These are phyloP conservation scores for Caprella mutica DNA, from an alignment of 2,888 invertebrate genomes.

Conservation along the genomic window DNA sequence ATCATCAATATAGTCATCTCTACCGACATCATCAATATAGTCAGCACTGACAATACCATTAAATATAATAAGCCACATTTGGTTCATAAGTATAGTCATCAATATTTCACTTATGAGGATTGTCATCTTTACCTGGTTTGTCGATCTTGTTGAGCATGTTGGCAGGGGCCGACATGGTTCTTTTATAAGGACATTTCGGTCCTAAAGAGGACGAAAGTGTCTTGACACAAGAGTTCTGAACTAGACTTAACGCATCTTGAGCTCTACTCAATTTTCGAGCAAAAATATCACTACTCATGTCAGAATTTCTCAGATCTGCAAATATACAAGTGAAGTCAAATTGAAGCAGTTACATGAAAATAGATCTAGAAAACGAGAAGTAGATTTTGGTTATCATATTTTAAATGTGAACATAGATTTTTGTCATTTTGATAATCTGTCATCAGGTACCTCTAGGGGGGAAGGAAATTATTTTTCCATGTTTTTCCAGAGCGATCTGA, in stretches of 20 bases:
- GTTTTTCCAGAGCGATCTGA: conserved; percentile 76
- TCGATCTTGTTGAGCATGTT: conserved; percentile 54
- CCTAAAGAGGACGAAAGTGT: conserved; percentile 35
- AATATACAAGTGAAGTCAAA: too few relatives aligned
- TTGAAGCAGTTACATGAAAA: too few relatives aligned
- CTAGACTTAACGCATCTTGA: conserved; percentile 67
- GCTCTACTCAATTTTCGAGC: conserved; percentile 76
- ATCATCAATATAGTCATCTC: too few relatives aligned
- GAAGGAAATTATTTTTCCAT: conserved; percentile 70
- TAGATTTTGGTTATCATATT: not conserved
- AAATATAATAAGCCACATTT: too few relatives aligned
- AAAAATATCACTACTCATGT: conserved; percentile 73
- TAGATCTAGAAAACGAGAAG: too few relatives aligned
- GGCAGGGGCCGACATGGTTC: conserved; percentile 86
- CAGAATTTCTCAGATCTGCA: conserved; percentile 74
- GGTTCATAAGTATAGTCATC: too few relatives aligned
- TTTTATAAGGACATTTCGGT: conserved; percentile 80
- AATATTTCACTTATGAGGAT: too few relatives aligned
- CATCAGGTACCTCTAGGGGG: too few relatives aligned
- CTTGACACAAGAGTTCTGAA: conserved; percentile 48
- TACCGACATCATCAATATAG: too few relatives aligned
- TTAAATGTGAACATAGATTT: too few relatives aligned
- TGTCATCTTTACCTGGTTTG: conserved; percentile 54
- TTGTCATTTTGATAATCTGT: too few relatives aligned
- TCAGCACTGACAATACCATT: too few relatives aligned